These are phyloP conservation scores for Eupeodes luniger DNA, from an alignment of 2,888 invertebrate species.

Conservation along the genomic window DNA sequence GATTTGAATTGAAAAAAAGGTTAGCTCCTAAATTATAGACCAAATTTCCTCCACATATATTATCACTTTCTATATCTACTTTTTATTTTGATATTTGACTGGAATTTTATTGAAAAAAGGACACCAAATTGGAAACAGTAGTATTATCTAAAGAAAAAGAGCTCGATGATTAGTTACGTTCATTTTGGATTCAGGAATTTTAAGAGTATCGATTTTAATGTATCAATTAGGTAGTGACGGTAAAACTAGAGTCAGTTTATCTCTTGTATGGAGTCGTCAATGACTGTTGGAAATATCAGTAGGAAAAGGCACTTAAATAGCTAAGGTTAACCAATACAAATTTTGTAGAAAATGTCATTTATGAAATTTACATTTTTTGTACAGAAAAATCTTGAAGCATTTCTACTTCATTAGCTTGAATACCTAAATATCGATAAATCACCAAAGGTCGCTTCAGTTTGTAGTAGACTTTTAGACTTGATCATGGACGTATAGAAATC, in stretches of 20 bases:
- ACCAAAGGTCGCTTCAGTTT: too few species aligned
- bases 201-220: constrained; percentile 49
- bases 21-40: constrained; percentile 46
- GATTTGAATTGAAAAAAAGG: neutral
- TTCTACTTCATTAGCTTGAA: too few species aligned
- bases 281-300: neutral
- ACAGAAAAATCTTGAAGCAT: too few species aligned
- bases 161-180: constrained; percentile 12
- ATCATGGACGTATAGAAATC: too few species aligned
- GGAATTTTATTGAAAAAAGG: neutral
- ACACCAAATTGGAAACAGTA: constrained; percentile 20
- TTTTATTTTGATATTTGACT: neutral
- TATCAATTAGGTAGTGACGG: constrained; percentile 56
- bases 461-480: too few species aligned
- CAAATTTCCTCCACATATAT: constrained; percentile 23
- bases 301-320: neutral
- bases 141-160: constrained; percentile 5
- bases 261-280: neutral
- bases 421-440: too few species aligned
- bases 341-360: too few species aligned
- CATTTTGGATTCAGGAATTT: constrained; percentile 20
- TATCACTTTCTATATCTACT: constrained; percentile 33
- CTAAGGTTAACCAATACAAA: neutral
- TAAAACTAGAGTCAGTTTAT: constrained; percentile 35
- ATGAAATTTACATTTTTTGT: too few species aligned